Percentiles rank a stretch among this genome's conserved stretches.
phyloP scores from a whole-genome alignment of 2,888 invertebrate species.

The Thumatha senex region DNA sequence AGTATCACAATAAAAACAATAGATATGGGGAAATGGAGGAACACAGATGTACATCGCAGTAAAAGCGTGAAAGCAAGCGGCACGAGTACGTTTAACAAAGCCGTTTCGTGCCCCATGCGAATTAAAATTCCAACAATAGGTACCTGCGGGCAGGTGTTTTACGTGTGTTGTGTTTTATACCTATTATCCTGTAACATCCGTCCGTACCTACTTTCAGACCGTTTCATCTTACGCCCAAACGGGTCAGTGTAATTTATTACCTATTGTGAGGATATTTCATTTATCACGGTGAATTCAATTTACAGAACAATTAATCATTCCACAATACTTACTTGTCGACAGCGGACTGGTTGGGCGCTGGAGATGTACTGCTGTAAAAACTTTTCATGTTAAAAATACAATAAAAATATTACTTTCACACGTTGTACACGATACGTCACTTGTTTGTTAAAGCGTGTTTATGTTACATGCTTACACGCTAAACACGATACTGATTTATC shows the following conservation, averaged over 20 bases:
- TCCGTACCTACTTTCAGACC: conserved; percentile 71
- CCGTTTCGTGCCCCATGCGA: conserved; percentile 45
- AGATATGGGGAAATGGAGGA: conserved; percentile 6
- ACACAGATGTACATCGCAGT: not conserved
- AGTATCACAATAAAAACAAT: conserved; percentile 12
- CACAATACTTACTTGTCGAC: conserved; percentile 79
- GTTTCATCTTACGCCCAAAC: conserved; percentile 78
- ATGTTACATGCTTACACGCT: not conserved
- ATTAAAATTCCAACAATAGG: conserved; percentile 59
- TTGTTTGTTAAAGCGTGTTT: conserved; percentile 14
- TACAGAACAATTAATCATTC: conserved; percentile 83
- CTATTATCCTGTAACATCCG: conserved; percentile 70
- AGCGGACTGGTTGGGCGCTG: conserved; percentile 65
- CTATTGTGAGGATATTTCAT: conserved; percentile 83
- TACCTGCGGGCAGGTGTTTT: conserved; percentile 64
- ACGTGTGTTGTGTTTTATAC: conserved; percentile 70
- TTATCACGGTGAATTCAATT: conserved; percentile 83
- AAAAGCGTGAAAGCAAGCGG: conserved; percentile 12
- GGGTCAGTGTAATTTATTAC: conserved; percentile 83
- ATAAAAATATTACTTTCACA: conserved; percentile 43
- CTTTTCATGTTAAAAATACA: conserved; percentile 50
- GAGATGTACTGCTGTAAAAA: conserved; percentile 49
- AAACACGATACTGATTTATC: conserved; percentile 4
- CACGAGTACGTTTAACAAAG: conserved; percentile 38
- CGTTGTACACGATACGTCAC: conserved; percentile 19